Percentiles rank a stretch among this genome's conserved stretches.
These are phyloP conservation scores for Halotydeus destructor DNA, from an alignment of 1,140 invertebrate species.

Conservation along the genomic window DNA sequence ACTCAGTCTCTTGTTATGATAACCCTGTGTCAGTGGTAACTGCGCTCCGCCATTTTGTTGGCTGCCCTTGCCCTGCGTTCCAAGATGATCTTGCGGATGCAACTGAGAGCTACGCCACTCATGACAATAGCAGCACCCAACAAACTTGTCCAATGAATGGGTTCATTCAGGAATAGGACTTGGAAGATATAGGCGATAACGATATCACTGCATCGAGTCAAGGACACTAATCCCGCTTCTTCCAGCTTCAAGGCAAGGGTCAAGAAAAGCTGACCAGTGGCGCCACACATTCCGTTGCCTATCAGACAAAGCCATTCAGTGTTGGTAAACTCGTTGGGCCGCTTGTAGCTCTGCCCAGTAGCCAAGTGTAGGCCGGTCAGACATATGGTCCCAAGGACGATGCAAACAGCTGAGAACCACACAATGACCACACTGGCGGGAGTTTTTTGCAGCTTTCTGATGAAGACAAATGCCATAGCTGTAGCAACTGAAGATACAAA, in stretches of 20 bases:
- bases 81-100: no score
- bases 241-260: constrained; percentile 65
- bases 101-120: no score
- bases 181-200: constrained; percentile 79
- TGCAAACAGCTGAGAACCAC: constrained; percentile 33
- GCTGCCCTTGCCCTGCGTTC: no score
- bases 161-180: constrained; percentile 14
- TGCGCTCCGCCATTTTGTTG: no score
- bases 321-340: no score
- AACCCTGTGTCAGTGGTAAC: no score
- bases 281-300: no score
- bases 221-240: constrained; percentile 65
- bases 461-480: constrained; percentile 59
- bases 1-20: no score
- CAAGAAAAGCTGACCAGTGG: constrained; percentile 60
- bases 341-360: no score
- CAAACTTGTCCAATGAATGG: constrained; percentile 7
- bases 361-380: no score
- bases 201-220: constrained; percentile 64
- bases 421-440: constrained; percentile 42
- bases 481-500: constrained; percentile 62
- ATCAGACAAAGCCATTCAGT: no score
- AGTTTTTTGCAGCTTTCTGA: constrained; percentile 56
- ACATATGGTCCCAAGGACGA: no score
- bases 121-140: constrained; percentile 3